Conservation (phyloP, 1,140 invertebrate species). For the Drosophila santomea region DNA sequence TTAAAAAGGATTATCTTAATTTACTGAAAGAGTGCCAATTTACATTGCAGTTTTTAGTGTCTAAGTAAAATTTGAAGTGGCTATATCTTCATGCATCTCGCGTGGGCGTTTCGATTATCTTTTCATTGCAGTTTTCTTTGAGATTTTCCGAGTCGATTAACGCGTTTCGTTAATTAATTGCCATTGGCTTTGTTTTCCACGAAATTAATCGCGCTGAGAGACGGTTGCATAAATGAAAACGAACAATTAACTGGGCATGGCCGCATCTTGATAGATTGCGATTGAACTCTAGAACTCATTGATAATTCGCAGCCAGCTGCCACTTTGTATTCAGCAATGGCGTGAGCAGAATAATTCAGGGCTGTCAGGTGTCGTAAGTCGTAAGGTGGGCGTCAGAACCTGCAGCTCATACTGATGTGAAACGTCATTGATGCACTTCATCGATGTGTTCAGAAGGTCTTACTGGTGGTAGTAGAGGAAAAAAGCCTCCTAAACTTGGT, state of each 20-base stretch:
- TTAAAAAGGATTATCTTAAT: background rate
- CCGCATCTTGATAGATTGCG: conserved; percentile 27
- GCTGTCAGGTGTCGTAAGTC: conserved; percentile 8
- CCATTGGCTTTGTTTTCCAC: conserved; percentile 17
- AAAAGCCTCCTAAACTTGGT: too few relatives aligned
- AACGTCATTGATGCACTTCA: conserved; percentile 4
- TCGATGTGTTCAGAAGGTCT: background rate
- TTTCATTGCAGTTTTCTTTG: conserved; percentile 26
- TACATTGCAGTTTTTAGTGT: background rate
- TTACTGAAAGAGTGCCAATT: background rate
- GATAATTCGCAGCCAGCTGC: conserved; percentile 24
- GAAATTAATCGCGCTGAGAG: conserved; percentile 26
- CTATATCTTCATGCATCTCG: conserved; percentile 7
- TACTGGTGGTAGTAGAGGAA: background rate
- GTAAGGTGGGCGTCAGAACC: background rate
- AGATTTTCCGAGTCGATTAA: conserved; percentile 28
- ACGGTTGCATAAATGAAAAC: conserved; percentile 37
- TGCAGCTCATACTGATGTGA: background rate
- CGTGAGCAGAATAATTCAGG: conserved; percentile 18
- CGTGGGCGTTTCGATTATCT: conserved; percentile 34
- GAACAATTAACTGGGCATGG: conserved; percentile 30
- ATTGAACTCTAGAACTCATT: conserved; percentile 37
- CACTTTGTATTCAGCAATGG: background rate
- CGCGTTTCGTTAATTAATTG: conserved; percentile 45
- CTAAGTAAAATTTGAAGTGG: background rate